Evolutionary conservation across 2,113 vertebrate species (phyloP).

Genomic region (Typhlomys cinereus): DNA sequence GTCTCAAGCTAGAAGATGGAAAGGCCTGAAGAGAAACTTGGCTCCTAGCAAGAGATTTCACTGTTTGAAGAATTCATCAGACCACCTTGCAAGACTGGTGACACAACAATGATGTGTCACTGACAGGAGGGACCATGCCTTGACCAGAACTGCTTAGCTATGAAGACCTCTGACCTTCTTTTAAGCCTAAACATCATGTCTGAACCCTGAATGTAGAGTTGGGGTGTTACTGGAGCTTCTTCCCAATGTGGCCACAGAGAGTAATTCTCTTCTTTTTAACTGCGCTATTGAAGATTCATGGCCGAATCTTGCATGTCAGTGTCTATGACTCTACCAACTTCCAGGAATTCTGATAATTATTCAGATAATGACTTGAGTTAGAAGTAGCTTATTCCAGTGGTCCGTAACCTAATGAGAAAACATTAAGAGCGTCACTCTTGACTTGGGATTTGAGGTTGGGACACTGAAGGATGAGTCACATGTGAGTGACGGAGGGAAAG

Average conservation of each 20-base stretch:
- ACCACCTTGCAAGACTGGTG: background rate
- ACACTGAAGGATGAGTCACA: constrained; percentile 28
- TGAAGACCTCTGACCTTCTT: too few species aligned
- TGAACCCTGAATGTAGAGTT: too few species aligned
- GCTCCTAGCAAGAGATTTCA: background rate
- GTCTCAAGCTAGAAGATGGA: background rate
- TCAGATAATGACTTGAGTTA: background rate
- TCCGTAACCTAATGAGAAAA: background rate
- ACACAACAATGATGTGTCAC: background rate
- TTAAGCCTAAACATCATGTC: too few species aligned
- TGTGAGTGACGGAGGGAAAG: too few species aligned
- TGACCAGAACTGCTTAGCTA: background rate
- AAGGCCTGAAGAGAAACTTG: background rate
- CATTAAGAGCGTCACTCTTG: background rate
- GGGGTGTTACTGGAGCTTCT: background rate
- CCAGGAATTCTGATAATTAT: background rate
- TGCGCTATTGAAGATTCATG: too few species aligned
- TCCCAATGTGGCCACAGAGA: too few species aligned
- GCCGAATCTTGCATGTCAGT: too few species aligned
- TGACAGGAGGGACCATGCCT: background rate
- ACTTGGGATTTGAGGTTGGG: background rate
- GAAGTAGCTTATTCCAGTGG: background rate
- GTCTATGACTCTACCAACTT: too few species aligned
- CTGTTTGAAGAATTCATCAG: background rate
- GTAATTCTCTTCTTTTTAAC: too few species aligned